Evolutionary conservation across 2,113 vertebrate species (phyloP).

Genomic region (Leptosomus discolor): DNA sequence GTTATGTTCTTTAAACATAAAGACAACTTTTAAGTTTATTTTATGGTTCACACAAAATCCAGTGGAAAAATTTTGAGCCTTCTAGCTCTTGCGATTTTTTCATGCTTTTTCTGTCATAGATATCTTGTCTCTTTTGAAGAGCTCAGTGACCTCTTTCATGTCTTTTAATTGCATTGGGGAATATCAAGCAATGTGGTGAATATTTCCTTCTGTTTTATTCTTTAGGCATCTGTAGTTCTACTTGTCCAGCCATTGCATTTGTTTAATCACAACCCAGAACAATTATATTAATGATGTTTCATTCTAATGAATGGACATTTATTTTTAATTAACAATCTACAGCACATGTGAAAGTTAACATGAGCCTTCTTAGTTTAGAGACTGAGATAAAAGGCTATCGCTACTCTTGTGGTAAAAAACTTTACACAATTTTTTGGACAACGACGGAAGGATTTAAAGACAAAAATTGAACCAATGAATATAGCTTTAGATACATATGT

Average conservation of each 20-base stretch:
- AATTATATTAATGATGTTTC: neutral
- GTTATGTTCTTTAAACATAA: neutral
- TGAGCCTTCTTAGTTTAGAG: neutral
- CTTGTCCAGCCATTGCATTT: neutral
- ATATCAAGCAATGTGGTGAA: neutral
- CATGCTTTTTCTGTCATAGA: neutral
- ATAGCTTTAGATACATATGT: neutral
- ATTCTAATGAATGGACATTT: neutral
- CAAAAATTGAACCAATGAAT: neutral
- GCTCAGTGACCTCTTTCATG: neutral
- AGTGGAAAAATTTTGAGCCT: neutral
- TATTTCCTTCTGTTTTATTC: neutral
- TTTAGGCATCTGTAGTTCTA: neutral
- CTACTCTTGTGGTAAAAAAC: neutral
- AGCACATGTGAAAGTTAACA: neutral
- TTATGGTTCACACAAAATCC: neutral
- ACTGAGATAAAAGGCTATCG: neutral
- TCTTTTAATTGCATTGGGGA: neutral
- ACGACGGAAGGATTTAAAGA: neutral
- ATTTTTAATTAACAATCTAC: neutral
- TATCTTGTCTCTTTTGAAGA: neutral
- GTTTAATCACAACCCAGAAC: neutral
- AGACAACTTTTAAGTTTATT: neutral
- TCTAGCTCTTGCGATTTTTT: neutral
- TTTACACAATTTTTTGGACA: neutral